phyloP scores from a whole-genome alignment of 30 jellyfish, hydroid and myxozoan species.

The Turritopsis rubra region DNA sequence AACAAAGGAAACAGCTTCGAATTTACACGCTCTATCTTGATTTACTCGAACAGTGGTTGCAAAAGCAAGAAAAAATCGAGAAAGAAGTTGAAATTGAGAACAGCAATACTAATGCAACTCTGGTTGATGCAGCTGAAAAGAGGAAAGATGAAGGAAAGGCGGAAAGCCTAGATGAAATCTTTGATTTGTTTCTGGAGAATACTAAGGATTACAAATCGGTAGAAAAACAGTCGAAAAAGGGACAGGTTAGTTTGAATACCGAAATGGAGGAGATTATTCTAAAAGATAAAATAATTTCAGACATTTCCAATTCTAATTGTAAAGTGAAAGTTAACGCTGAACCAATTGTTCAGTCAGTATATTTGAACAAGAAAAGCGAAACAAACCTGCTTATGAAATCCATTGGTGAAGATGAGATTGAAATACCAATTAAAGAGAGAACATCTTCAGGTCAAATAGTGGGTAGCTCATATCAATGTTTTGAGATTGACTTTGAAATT shows the following conservation, averaged over 20 bases:
- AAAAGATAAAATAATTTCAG: neutral
- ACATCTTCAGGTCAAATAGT: neutral
- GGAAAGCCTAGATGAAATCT: conserved; percentile 4
- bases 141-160: neutral
- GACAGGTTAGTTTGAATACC: neutral
- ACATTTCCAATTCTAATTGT: neutral
- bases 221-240: neutral
- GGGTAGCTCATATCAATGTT: conserved; percentile 1
- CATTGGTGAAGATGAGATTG: neutral
- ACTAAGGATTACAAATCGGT: neutral
- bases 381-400: neutral
- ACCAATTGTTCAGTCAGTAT: neutral
- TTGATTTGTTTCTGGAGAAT: neutral
- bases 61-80: neutral
- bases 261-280: neutral
- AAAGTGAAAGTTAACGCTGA: neutral
- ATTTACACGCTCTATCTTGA: neutral
- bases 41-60: conserved; percentile 8
- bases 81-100: neutral
- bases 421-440: neutral
- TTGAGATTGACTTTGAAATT: conserved; percentile 6
- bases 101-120: neutral
- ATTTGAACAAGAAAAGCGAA: neutral
- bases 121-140: neutral
- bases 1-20: conserved; percentile 14